These are phyloP conservation scores for Calonectris borealis DNA, from an alignment of 2,113 vertebrate genomes.

Conservation along the genomic window DNA sequence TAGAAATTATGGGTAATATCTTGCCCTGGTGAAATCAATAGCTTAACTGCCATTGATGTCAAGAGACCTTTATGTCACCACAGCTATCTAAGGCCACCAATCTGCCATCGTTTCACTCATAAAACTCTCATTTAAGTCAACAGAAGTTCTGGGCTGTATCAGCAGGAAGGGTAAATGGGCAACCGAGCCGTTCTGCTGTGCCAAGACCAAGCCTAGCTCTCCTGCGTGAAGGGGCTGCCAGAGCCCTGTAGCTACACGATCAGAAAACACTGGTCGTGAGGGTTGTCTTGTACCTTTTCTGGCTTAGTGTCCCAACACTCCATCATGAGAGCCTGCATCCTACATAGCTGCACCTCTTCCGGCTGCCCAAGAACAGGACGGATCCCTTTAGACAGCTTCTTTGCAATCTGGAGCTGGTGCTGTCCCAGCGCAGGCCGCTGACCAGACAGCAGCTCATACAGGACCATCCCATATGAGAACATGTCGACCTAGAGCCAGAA, in stretches of 20 bases:
- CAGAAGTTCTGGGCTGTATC: background rate
- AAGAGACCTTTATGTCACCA: background rate
- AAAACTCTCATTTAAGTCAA: background rate
- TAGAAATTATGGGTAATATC: background rate
- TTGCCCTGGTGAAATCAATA: background rate
- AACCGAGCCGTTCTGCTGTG: background rate
- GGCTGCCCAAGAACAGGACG: conserved; percentile 85
- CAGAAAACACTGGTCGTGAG: background rate
- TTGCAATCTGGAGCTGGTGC: conserved; percentile 92
- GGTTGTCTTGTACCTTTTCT: conserved; percentile 83
- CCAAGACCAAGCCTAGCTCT: background rate
- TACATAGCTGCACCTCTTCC: conserved; percentile 89
- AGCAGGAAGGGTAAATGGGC: background rate
- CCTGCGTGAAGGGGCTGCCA: background rate
- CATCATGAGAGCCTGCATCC: conserved; percentile 86
- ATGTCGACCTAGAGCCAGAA: conserved; percentile 87
- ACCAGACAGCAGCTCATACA: conserved; percentile 92
- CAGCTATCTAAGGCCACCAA: background rate
- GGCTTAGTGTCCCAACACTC: conserved; percentile 98
- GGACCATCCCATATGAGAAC: conserved; percentile 98
- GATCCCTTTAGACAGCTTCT: conserved; percentile 92
- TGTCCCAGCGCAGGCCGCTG: conserved; percentile 86
- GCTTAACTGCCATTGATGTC: background rate
- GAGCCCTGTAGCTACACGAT: background rate
- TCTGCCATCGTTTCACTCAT: background rate